Percentiles rank a stretch among this genome's conserved stretches.
These are phyloP conservation scores for Centroberyx gerrardi DNA, from an alignment of 2,797 vertebrate genomes.

Conservation along the genomic window DNA sequence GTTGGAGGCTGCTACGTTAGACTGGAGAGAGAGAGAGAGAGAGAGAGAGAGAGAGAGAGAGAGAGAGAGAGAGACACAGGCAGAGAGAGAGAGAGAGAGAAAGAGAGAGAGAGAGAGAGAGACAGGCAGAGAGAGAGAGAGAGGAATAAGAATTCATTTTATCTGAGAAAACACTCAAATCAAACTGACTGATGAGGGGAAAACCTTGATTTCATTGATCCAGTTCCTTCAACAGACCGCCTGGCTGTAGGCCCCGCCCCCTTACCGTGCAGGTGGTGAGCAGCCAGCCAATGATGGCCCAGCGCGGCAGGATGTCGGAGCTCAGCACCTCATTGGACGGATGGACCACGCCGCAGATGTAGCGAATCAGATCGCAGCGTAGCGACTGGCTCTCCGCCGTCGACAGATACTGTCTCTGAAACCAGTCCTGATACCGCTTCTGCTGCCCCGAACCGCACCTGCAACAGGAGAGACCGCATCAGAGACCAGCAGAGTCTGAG, in stretches of 20 bases:
- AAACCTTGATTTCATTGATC: background rate
- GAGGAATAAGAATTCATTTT: too few relatives aligned
- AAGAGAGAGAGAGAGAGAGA: too few relatives aligned
- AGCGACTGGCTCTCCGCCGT: conserved; percentile 96
- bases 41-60: too few relatives aligned
- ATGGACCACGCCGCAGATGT: conserved; percentile 97
- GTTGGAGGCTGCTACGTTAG: conserved; percentile 96
- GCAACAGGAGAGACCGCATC: background rate
- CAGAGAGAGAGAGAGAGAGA: too few relatives aligned
- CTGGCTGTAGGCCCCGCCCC: background rate
- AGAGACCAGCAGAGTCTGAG: too few relatives aligned
- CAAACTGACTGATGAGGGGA: too few relatives aligned
- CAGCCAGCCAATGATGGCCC: conserved; percentile 98
- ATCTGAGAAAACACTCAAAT: too few relatives aligned
- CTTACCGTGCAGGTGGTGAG: conserved; percentile 97
- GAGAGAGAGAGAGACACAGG: background rate
- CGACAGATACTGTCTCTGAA: conserved; percentile 95
- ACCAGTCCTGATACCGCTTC: conserved; percentile 98
- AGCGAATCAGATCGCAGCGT: conserved; percentile 96
- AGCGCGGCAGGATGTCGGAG: conserved; percentile 96
- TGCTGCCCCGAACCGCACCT: conserved; percentile 97
- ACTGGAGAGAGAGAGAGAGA: conserved; percentile 78
- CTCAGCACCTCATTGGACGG: conserved; percentile 98
- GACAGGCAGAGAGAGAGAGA: too few relatives aligned
- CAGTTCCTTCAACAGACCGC: background rate